Evolutionary conservation across 2,888 invertebrate genomes (phyloP).

Genomic region (Leuctra nigra): DNA sequence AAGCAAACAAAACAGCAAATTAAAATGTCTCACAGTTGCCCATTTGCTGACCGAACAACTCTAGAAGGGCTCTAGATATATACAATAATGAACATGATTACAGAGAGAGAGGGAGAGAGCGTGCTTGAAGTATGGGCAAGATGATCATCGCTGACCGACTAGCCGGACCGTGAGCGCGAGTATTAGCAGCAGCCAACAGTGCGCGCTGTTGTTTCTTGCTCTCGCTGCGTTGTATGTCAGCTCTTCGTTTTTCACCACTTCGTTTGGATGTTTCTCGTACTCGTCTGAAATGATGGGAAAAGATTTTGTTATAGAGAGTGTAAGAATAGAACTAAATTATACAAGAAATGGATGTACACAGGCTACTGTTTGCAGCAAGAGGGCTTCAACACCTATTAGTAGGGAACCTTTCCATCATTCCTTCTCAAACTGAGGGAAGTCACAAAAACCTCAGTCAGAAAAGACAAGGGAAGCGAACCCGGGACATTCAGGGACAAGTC

Average conservation of each 20-base stretch:
- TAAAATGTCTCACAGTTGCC: conserved; percentile 11
- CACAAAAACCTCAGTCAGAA: no score
- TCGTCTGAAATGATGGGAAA: conserved; percentile 53
- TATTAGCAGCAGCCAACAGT: conserved; percentile 19
- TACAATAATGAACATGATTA: conserved; percentile 29
- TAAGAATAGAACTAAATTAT: no score
- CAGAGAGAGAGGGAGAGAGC: conserved; percentile 21
- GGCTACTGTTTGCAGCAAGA: no score
- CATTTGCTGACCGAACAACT: conserved; percentile 1
- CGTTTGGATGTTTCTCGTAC: conserved; percentile 83
- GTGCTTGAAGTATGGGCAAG: no score
- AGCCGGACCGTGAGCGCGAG: conserved; percentile 23
- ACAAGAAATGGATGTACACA: no score
- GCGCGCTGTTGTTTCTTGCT: background rate
- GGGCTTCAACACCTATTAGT: no score
- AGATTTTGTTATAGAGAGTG: no score
- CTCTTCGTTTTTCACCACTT: conserved; percentile 90
- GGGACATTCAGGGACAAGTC: no score
- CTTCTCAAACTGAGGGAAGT: background rate
- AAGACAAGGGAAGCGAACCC: no score
- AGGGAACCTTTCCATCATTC: no score
- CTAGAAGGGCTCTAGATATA: background rate
- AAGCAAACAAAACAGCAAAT: conserved; percentile 23
- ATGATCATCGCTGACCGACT: conserved; percentile 29
- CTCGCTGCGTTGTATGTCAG: conserved; percentile 61